phyloP scores from a whole-genome alignment of 2,113 vertebrate species.

The Rhinoptilus africanus region DNA sequence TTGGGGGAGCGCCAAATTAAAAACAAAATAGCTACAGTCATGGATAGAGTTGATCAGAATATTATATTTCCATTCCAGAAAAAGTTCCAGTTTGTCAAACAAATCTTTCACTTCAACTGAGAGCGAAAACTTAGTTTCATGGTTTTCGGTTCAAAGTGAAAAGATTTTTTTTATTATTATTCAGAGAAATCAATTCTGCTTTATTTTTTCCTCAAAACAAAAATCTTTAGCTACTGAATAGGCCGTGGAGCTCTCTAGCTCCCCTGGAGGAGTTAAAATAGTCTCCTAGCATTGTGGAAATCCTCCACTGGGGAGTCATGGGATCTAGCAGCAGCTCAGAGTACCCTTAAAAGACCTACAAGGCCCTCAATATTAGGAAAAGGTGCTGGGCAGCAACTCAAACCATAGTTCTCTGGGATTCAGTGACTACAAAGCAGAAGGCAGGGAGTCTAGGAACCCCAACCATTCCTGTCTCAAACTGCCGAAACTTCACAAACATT shows the following conservation, averaged over 20 bases:
- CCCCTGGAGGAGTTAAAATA: neutral
- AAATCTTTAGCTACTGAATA: neutral
- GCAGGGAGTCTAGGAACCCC: neutral
- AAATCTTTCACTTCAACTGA: neutral
- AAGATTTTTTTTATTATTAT: neutral
- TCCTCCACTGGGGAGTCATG: neutral
- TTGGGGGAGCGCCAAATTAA: neutral
- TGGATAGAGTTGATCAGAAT: neutral
- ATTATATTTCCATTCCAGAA: neutral
- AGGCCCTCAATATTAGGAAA: neutral
- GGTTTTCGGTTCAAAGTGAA: neutral
- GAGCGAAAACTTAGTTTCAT: neutral
- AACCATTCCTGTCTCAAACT: neutral
- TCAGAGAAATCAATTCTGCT: neutral
- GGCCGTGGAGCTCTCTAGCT: neutral
- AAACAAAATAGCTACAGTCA: neutral
- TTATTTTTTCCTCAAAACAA: neutral
- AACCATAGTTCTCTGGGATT: neutral
- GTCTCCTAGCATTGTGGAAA: fast-evolving
- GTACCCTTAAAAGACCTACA: neutral
- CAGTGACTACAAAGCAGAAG: neutral
- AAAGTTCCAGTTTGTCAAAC: neutral
- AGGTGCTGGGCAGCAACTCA: neutral
- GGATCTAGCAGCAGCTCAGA: neutral
- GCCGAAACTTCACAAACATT: neutral